Evolutionary conservation across 2,888 invertebrate genomes (phyloP), one percentile per base, ranked within the genome.

Genomic region (Campoletis raptor): DNA sequence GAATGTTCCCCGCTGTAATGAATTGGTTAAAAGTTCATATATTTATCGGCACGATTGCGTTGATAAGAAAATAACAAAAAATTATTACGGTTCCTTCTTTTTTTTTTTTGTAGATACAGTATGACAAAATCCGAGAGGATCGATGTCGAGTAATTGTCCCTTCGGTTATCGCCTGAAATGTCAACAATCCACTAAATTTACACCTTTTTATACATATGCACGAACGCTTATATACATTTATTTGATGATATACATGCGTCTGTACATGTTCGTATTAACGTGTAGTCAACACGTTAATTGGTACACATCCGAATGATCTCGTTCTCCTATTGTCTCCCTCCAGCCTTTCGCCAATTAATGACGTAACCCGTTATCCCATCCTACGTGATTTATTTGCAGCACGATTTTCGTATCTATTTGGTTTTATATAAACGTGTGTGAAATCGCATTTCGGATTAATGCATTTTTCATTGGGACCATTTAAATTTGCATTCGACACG

Each of bases 381-480:
- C 69, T 1, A 42, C 57, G 81, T 86, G 81, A 86, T 86, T 86
- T 83, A 86, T 86, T 77, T 73, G 73, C 83, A 80, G 61, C 67
- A 42, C 42, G 67, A 42, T 73, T 66, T 18, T 21, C 74, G 54
- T 36, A 45, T 76, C 76, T 70, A 57, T 79, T n/a, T 54, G 54
- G 18, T 69, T 64, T 37, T 57, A 37, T 30, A 61, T 48, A 40
- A 61, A 21, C 48, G 61, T 77, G 76, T 83, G 79, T 69, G 57
- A 66, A 64, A 66, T 45, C 64, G 64, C 79, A 79, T 79, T 73
- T 54, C 73, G 83, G 77, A 81, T 86, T 81, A 83, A 86, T 86
- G 83, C 73, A 81, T 81, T 83, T 86, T 86, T 83, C 81, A 86
- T 81, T 69, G 81, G 69, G 64, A 69, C 69, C 77, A 81, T 86